A percentile compares a stretch with the other conserved stretches of the same genome.
phyloP scores from a whole-genome alignment of 1,140 invertebrate genomes.

The Asobara japonica region DNA sequence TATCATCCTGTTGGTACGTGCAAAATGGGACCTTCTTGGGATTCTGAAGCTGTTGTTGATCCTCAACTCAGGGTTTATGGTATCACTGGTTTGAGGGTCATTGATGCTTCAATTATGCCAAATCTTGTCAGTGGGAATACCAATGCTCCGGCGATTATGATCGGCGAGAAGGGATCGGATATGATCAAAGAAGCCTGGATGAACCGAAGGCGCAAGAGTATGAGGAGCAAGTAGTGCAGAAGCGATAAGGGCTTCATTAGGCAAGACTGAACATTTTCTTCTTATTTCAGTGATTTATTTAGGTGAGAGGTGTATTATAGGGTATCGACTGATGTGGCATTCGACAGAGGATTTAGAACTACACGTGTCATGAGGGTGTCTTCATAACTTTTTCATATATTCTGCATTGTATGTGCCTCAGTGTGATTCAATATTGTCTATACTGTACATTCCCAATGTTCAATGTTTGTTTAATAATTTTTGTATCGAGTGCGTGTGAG shows the following conservation, averaged over 20 bases:
- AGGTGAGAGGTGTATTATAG: no score
- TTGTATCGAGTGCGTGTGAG: no score
- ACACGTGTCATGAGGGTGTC: no score
- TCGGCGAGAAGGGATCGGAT: constrained; percentile 84
- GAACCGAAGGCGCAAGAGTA: constrained; percentile 48
- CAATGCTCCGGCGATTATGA: constrained; percentile 86
- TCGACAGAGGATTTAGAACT: no score
- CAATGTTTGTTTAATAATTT: no score
- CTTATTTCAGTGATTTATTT: no score
- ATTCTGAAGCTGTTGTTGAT: constrained; percentile 88
- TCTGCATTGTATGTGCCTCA: no score
- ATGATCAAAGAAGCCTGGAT: constrained; percentile 85
- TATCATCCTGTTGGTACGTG: constrained; percentile 92
- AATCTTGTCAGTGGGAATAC: constrained; percentile 85
- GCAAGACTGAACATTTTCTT: constrained; percentile 14
- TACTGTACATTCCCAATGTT: no score
- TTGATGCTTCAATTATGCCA: constrained; percentile 90
- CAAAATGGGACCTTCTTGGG: constrained; percentile 91
- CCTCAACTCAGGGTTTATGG: constrained; percentile 83
- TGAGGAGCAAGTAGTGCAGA: neutral
- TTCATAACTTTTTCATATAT: no score
- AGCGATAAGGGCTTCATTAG: neutral
- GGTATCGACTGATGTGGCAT: no score
- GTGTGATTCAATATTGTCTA: no score
- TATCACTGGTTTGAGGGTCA: constrained; percentile 79